A percentile compares a stretch with the other conserved stretches of the same genome.
These are phyloP conservation scores for Ormyrus thymus DNA, from an alignment of 2,888 invertebrate species.

Conservation along the genomic window DNA sequence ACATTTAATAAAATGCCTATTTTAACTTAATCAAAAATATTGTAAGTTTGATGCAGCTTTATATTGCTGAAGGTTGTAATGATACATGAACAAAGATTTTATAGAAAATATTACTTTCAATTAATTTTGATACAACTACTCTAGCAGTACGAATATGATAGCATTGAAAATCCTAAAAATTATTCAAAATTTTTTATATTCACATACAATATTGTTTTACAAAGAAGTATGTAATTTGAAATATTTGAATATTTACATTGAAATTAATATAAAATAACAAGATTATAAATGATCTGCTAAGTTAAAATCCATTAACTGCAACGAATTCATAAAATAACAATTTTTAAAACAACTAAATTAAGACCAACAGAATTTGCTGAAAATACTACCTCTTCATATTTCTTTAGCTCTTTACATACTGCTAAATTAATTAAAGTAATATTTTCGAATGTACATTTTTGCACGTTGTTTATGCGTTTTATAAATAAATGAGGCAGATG, in stretches of 20 bases:
- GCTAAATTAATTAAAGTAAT: conserved; percentile 32
- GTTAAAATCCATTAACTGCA: no score
- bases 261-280: no score
- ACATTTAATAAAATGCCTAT: conserved; percentile 54
- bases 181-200: no score
- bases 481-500: conserved; percentile 33
- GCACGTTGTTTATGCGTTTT: conserved; percentile 17
- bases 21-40: conserved; percentile 48
- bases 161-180: conserved; percentile 8
- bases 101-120: conserved; percentile 50
- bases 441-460: conserved; percentile 32
- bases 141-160: conserved; percentile 1
- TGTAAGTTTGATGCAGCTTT: conserved; percentile 43
- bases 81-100: conserved; percentile 38
- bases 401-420: background rate
- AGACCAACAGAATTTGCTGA: conserved; percentile 29
- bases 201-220: no score
- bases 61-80: conserved; percentile 41
- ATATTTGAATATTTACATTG: no score
- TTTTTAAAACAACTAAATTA: conserved; percentile 32
- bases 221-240: conserved; percentile 11
- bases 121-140: conserved; percentile 30
- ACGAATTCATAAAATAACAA: background rate
- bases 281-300: no score
- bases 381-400: conserved; percentile 24